Evolutionary conservation across 2,888 invertebrate genomes (phyloP).

Genomic region (Apoderus coryli): DNA sequence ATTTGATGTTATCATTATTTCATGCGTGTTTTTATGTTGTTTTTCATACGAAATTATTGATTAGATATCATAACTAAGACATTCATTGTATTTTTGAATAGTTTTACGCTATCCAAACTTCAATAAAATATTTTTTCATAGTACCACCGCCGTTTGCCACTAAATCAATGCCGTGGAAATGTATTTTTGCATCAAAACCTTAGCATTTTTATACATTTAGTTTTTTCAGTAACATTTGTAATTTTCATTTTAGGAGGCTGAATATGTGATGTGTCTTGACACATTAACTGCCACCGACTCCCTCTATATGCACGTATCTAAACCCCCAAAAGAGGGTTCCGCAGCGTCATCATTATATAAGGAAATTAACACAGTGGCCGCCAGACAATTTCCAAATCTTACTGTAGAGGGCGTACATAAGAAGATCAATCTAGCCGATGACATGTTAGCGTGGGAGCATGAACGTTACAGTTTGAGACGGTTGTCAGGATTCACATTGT

Average conservation of each 20-base stretch:
- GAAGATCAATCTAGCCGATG: slow-evolving; percentile 92
- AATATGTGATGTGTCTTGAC: slow-evolving; percentile 84
- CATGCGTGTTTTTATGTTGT: slow-evolving; percentile 4
- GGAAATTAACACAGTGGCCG: slow-evolving; percentile 44
- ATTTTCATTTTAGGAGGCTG: slow-evolving; percentile 81
- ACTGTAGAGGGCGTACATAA: slow-evolving; percentile 67
- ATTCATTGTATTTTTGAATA: no score
- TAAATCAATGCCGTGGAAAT: no score
- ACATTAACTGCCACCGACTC: slow-evolving; percentile 50
- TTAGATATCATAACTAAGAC: no score
- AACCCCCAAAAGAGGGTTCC: slow-evolving; percentile 79
- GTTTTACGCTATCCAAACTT: no score
- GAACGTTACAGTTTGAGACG: slow-evolving; percentile 88
- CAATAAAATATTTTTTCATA: no score
- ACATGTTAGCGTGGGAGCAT: slow-evolving; percentile 90
- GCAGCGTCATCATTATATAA: slow-evolving; percentile 52
- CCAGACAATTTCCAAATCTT: slow-evolving; percentile 33
- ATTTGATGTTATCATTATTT: no score
- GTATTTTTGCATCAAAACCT: no score
- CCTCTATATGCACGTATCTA: slow-evolving; percentile 86
- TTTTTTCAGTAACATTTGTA: no score
- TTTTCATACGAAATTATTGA: no score
- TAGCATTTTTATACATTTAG: no score
- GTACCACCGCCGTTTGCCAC: no score
- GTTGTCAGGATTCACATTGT: slow-evolving; percentile 83